These are phyloP conservation scores for Anorthoa munda DNA, from an alignment of 2,888 invertebrate genomes.

Conservation along the genomic window DNA sequence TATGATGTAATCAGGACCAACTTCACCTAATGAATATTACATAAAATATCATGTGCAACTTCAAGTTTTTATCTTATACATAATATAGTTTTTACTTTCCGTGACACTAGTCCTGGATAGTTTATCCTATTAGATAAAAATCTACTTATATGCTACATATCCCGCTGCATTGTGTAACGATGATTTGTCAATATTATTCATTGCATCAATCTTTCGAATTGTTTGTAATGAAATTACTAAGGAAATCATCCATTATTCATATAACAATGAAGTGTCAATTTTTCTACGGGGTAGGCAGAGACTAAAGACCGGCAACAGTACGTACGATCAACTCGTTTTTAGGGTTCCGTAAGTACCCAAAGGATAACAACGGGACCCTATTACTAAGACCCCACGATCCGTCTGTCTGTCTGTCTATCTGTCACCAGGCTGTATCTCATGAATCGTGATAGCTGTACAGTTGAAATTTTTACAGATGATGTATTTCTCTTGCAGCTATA, in stretches of 20 bases:
- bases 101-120: background rate
- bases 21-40: background rate
- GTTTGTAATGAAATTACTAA: background rate
- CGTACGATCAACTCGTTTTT: too few relatives aligned
- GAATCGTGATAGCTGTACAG: too few relatives aligned
- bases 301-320: too few relatives aligned
- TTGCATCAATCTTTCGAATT: background rate
- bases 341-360: too few relatives aligned
- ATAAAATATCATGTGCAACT: background rate
- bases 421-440: too few relatives aligned
- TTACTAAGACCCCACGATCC: too few relatives aligned
- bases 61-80: background rate
- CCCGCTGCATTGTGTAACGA: background rate
- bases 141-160: background rate
- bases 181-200: background rate
- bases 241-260: background rate
- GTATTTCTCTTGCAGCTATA: too few relatives aligned
- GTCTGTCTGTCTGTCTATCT: too few relatives aligned
- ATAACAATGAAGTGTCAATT: background rate
- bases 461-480: too few relatives aligned
- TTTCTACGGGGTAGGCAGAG: too few relatives aligned
- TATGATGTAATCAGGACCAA: background rate
- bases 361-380: too few relatives aligned
- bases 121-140: background rate
- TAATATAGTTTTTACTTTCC: background rate